Evolutionary conservation across 35 echinoderm and acorn worm species (phyloP).

Genomic region (Chiridota heheva): DNA sequence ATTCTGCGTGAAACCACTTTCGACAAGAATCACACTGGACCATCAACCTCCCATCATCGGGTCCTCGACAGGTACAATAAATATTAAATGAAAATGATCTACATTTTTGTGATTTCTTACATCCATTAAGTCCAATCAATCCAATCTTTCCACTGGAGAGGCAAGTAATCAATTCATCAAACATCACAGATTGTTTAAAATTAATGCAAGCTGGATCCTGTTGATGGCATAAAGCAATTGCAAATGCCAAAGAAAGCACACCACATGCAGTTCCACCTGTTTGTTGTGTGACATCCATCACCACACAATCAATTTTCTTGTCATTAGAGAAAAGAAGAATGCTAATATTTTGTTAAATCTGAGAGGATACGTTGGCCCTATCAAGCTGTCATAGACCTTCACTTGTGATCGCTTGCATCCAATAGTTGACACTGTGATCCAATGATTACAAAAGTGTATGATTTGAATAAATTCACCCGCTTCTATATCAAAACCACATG

Average conservation of each 20-base stretch:
- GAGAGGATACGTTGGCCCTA: neutral
- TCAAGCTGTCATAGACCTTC: neutral
- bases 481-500: no score
- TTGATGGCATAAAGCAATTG: neutral
- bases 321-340: neutral
- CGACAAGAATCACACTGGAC: neutral
- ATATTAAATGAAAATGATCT: neutral
- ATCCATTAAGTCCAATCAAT: neutral
- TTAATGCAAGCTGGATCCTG: neutral
- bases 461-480: no score
- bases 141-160: no score
- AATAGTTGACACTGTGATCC: neutral
- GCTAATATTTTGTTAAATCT: neutral
- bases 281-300: neutral
- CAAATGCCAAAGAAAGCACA: neutral
- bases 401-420: neutral
- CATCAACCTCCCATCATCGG: neutral
- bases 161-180: no score
- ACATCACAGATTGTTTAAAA: neutral
- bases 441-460: no score
- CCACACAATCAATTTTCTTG: neutral
- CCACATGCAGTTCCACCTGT: neutral
- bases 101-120: neutral
- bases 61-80: neutral
- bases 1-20: neutral